phyloP scores from a whole-genome alignment of 2,113 vertebrate genomes.

The Seriola dumerili region DNA sequence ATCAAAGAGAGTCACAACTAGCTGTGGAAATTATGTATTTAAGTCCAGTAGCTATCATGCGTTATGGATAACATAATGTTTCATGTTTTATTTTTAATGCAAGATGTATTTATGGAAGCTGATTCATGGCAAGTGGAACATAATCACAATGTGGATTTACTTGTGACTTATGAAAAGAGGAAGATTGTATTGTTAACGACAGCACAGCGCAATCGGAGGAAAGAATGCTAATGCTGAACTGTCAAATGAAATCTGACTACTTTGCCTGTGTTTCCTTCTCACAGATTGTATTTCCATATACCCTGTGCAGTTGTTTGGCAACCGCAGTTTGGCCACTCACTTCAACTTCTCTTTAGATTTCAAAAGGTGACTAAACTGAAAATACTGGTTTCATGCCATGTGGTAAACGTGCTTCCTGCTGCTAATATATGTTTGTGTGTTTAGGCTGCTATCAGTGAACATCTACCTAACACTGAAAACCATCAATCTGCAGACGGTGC shows the following conservation, averaged over 20 bases:
- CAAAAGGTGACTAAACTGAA: slow-evolving; percentile 86
- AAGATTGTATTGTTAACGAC: slow-evolving; percentile 23
- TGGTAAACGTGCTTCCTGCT: not conserved
- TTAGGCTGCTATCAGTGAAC: slow-evolving; percentile 90
- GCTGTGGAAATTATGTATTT: not conserved
- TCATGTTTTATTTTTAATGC: not conserved
- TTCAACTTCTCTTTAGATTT: slow-evolving; percentile 92
- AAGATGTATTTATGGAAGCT: slow-evolving; percentile 45
- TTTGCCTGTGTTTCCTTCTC: slow-evolving; percentile 19
- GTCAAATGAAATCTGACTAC: not conserved
- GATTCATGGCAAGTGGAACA: slow-evolving; percentile 69
- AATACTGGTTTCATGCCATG: not conserved
- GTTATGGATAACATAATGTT: slow-evolving; percentile 1
- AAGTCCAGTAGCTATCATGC: no score
- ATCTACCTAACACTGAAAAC: slow-evolving; percentile 92
- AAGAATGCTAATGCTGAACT: not conserved
- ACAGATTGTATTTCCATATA: slow-evolving; percentile 91
- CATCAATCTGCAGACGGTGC: slow-evolving; percentile 95
- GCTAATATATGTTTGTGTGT: slow-evolving; percentile 47
- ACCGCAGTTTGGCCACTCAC: slow-evolving; percentile 64
- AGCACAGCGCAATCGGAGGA: not conserved
- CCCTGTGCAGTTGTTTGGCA: slow-evolving; percentile 71
- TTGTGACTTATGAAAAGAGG: slow-evolving; percentile 64
- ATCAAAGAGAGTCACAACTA: not conserved
- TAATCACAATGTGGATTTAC: slow-evolving; percentile 33